Percentiles rank a stretch among this genome's conserved stretches.
Evolutionary conservation across 2,797 vertebrate genomes (phyloP).

Genomic region (Hoplostethus atlanticus): DNA sequence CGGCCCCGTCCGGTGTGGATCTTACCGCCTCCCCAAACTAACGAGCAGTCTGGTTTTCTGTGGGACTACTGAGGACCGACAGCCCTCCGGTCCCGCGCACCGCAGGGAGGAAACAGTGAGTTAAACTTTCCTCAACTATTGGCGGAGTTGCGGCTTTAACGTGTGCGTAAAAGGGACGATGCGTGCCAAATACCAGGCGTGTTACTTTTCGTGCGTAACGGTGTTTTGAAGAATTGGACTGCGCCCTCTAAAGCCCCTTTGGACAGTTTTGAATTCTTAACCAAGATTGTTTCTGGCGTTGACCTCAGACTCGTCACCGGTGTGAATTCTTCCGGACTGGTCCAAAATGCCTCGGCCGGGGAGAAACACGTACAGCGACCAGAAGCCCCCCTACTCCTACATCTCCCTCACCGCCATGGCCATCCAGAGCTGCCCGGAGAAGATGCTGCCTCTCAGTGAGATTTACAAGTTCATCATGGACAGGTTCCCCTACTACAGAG

Average conservation of each 20-base stretch:
- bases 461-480: conserved; percentile 99
- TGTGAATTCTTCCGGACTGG: background rate
- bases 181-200: conserved; percentile 1
- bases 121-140: conserved; percentile 33
- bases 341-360: conserved; percentile 93
- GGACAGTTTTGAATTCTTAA: no score
- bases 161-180: conserved; percentile 27
- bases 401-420: conserved; percentile 99
- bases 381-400: conserved; percentile 98
- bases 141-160: background rate
- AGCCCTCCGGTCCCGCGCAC: no score
- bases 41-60: no score
- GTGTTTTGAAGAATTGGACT: conserved; percentile 25
- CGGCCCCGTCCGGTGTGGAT: background rate
- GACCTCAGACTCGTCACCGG: background rate
- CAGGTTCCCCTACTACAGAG: conserved; percentile 96
- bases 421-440: conserved; percentile 97
- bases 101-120: background rate
- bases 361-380: conserved; percentile 97
- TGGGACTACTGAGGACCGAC: no score
- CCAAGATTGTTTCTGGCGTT: no score
- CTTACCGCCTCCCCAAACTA: no score
- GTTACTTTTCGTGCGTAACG: conserved; percentile 6
- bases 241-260: background rate
- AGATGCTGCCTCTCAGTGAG: conserved; percentile 98